Conservation (phyloP, 2,113 vertebrate genomes). For the Jaculus jaculus region DNA sequence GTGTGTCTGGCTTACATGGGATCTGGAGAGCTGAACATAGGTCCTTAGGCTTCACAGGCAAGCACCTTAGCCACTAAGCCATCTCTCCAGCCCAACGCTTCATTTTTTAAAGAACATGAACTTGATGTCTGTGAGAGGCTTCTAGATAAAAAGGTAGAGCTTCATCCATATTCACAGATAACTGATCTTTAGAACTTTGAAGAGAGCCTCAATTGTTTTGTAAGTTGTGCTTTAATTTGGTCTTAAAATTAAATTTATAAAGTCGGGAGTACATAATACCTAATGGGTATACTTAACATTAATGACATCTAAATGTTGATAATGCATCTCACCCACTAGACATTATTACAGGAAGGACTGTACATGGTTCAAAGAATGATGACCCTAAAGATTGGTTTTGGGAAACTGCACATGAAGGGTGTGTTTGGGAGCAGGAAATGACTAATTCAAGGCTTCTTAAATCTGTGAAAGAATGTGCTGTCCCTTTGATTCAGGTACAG, state of each 20-base stretch:
- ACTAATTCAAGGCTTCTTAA: background rate
- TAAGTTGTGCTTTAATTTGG: constrained; percentile 41
- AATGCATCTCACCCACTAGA: background rate
- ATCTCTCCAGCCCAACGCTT: background rate
- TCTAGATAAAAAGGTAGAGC: background rate
- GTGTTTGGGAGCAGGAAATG: background rate
- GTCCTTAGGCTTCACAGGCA: too few relatives aligned
- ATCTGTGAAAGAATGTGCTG: background rate
- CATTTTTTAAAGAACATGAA: background rate
- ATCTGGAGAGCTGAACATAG: too few relatives aligned
- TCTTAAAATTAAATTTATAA: background rate
- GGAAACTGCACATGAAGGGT: background rate
- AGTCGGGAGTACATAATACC: background rate
- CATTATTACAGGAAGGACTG: background rate
- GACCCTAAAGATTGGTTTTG: background rate
- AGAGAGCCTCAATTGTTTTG: background rate
- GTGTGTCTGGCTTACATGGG: too few relatives aligned
- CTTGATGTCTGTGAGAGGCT: constrained; percentile 21
- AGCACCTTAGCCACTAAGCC: too few relatives aligned
- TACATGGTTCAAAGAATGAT: background rate
- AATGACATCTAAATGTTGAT: background rate
- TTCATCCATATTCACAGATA: background rate
- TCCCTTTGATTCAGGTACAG: constrained; percentile 16
- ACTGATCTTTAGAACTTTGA: background rate
- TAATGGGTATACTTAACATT: background rate